Percentiles rank a stretch among this genome's conserved stretches.
Evolutionary conservation across 2,113 vertebrate species (phyloP).

Genomic region (Dermatemys mawii): DNA sequence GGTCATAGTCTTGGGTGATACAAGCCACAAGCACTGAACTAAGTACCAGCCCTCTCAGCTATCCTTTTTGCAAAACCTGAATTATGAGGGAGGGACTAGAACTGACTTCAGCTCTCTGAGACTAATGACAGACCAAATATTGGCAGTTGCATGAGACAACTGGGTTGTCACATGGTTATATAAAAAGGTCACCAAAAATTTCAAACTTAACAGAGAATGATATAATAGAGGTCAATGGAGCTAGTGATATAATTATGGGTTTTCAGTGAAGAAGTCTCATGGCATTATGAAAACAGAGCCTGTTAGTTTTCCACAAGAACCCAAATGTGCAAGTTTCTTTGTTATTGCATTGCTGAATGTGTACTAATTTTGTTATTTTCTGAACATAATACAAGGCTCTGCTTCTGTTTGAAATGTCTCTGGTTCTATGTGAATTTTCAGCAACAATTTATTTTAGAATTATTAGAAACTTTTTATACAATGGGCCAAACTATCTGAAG

Average conservation of each 20-base stretch:
- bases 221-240: not conserved
- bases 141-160: not conserved
- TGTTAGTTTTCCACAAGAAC: not conserved
- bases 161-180: not conserved
- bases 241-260: slow-evolving; percentile 33
- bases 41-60: not conserved
- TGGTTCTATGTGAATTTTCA: not conserved
- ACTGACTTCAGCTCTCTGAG: not conserved
- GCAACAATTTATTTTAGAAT: not conserved
- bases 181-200: slow-evolving; percentile 3
- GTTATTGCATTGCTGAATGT: not conserved
- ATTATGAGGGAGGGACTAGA: not conserved
- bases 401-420: not conserved
- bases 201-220: not conserved
- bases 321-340: not conserved
- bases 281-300: not conserved
- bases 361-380: not conserved
- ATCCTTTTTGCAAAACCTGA: not conserved
- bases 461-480: not conserved
- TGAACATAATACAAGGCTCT: slow-evolving; percentile 2
- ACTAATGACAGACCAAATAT: not conserved
- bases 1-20: not conserved
- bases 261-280: slow-evolving; percentile 8
- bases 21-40: not conserved
- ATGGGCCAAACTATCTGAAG: not conserved